Evolutionary conservation across 2,113 vertebrate species (phyloP), one percentile per base, ranked within the genome.

Genomic region (Bos javanicus): DNA sequence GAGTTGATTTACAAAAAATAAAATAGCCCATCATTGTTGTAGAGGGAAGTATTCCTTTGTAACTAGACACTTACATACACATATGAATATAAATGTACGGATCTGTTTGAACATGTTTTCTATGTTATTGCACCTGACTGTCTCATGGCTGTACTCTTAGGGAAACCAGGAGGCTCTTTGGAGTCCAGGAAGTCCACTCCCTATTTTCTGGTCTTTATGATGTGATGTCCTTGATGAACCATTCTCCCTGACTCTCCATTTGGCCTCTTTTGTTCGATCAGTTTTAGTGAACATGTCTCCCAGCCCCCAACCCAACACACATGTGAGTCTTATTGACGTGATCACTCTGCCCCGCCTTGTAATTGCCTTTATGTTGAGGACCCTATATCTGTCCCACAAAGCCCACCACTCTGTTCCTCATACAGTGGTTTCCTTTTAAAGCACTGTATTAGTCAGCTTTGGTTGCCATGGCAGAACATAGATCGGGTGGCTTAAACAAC

Each of bases 1-100:
- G 36, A 87, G 71, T 78, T 83, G 39, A 88, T 78, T 88, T 97
- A 30, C 76, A 90, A 92, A 74, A 74, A 88, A 50, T 80, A 23
- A 82, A 97, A 90, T 52, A 54, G 23, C 16, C 46, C 33, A 1
- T 85, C 83, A 96, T 81, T 36, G 16, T 84, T 57, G 28, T 28
- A 76, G 12, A 86, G 50, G 52, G 19, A 91, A 59, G 74, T 81
- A 52, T 96, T 62, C 7, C 64, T 93, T 56, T 91, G 46, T 80
- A 91, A 87, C 46, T 64, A 54, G 33, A 52, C 15, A n/a, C 76
- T 97, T 92, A 28, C 25, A 52, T 91, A 28, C 21, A 39, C 30
- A 14, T 36, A 43, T 30, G 23, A 83, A 12, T 11, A 33, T 76
- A 91, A 67, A 84, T 15, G 1, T 33, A 16, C 6, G 0, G 43